Evolutionary conservation across 2,888 invertebrate species (phyloP).

Genomic region (Myathropa florea): DNA sequence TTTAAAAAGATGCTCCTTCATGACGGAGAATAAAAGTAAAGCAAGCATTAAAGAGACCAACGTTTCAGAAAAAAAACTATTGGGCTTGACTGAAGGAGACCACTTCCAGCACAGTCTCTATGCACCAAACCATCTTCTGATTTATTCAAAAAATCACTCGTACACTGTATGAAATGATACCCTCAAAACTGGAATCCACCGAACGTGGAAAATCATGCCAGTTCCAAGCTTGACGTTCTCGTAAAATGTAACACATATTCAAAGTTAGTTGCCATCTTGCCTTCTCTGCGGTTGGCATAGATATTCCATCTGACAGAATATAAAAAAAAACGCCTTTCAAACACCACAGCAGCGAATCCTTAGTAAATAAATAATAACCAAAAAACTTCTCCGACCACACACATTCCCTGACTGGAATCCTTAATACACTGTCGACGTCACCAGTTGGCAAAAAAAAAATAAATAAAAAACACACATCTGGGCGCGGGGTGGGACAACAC

Average conservation of each 20-base stretch:
- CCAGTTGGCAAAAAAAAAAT: background rate
- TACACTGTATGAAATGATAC: background rate
- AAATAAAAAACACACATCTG: no score
- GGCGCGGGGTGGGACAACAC: background rate
- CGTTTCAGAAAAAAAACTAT: no score
- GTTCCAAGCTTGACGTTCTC: background rate
- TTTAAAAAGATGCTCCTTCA: no score
- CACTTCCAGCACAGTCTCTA: background rate
- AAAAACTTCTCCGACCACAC: background rate
- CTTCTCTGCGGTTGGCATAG: background rate
- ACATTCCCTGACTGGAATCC: slow-evolving; percentile 10
- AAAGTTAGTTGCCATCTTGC: background rate
- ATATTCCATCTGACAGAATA: slow-evolving; percentile 16
- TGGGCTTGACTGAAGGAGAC: no score
- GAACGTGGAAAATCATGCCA: no score
- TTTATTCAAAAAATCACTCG: background rate
- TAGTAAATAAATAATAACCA: slow-evolving; percentile 28
- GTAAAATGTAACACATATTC: background rate
- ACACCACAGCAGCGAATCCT: slow-evolving; percentile 6
- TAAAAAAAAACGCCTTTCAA: background rate
- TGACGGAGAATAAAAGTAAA: no score
- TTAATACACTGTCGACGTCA: background rate
- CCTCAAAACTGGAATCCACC: background rate
- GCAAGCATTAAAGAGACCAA: no score
- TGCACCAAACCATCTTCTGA: background rate